A percentile compares a stretch with the other conserved stretches of the same genome.
Evolutionary conservation across 2,797 vertebrate genomes (phyloP).

Genomic region (Perodicticus potto): DNA sequence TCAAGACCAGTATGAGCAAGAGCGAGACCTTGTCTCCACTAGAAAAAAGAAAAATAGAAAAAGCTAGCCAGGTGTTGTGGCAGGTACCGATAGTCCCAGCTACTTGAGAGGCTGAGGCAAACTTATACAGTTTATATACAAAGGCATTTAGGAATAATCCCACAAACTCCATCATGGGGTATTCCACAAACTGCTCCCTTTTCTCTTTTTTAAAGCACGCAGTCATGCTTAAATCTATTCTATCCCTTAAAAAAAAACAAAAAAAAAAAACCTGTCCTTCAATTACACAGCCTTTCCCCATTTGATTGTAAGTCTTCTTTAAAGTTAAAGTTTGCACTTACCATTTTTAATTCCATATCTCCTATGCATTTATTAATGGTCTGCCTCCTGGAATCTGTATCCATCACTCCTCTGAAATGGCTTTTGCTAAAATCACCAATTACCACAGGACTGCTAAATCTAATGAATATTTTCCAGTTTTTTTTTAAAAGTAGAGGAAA

Average conservation of each 20-base stretch:
- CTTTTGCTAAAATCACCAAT: conserved; percentile 18
- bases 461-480: neutral
- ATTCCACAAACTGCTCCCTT: neutral
- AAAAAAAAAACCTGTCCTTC: neutral
- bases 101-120: too few relatives aligned
- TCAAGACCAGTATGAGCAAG: too few relatives aligned
- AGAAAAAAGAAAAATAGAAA: too few relatives aligned
- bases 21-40: too few relatives aligned
- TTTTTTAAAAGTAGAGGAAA: conserved; percentile 44
- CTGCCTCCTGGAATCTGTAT: neutral
- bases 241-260: neutral
- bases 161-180: neutral
- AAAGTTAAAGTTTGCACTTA: neutral
- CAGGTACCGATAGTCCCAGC: too few relatives aligned
- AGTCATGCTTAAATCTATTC: conserved; percentile 15
- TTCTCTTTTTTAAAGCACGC: neutral
- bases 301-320: neutral
- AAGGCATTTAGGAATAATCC: conserved; percentile 12
- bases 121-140: neutral
- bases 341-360: conserved; percentile 13
- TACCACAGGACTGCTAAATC: neutral
- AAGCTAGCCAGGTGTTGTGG: too few relatives aligned
- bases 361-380: neutral
- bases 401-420: neutral
- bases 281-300: neutral